A percentile compares a stretch with the other conserved stretches of the same genome.
These are phyloP conservation scores for Mamestra brassicae DNA, from an alignment of 2,888 invertebrate genomes.

Conservation along the genomic window DNA sequence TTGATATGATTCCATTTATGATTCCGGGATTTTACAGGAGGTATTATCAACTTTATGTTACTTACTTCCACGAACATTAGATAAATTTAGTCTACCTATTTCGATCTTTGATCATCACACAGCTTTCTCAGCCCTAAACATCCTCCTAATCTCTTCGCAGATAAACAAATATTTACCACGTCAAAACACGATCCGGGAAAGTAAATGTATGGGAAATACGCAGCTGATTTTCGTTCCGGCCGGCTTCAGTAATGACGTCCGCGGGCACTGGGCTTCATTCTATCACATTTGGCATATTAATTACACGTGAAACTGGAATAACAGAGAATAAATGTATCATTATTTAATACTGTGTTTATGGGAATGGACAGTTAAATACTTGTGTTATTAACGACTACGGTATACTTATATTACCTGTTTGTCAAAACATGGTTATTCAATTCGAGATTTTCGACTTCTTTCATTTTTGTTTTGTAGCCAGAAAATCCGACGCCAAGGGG, in stretches of 20 bases:
- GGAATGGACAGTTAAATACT: neutral
- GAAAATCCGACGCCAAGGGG: no score
- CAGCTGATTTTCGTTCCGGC: constrained; percentile 45
- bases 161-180: constrained; percentile 18
- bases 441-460: no score
- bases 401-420: neutral
- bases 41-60: no score
- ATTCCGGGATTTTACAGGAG: no score
- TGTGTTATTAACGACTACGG: neutral
- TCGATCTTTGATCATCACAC: no score
- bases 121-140: neutral
- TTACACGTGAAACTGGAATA: constrained; percentile 46
- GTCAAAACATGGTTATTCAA: neutral
- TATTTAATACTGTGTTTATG: constrained; percentile 13
- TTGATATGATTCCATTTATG: no score
- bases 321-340: constrained; percentile 34
- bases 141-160: constrained; percentile 20
- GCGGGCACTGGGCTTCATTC: constrained; percentile 37
- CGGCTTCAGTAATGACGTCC: constrained; percentile 44
- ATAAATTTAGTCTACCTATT: no score
- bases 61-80: no score
- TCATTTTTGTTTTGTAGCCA: no score
- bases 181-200: constrained; percentile 28
- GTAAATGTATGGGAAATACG: constrained; percentile 43
- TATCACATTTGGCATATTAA: constrained; percentile 56